Conservation (phyloP, 2,888 invertebrate species). For the Xestia rhomboidea region DNA sequence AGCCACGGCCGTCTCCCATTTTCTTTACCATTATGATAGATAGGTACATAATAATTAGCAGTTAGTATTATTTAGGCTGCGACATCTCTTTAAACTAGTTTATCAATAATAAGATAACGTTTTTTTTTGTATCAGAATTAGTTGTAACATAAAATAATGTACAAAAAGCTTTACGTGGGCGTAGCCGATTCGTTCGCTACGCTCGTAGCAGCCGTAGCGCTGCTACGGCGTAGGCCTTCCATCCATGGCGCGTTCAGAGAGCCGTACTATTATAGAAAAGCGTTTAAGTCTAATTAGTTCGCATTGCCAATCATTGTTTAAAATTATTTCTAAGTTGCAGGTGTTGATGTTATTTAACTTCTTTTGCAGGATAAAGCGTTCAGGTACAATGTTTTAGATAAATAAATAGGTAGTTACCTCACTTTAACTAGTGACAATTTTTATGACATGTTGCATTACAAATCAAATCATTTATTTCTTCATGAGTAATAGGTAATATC, state of each 20-base stretch:
- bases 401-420: not conserved
- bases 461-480: too few species aligned
- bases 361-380: too few species aligned
- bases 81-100: not conserved
- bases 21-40: not conserved
- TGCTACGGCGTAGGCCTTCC: slow-evolving; percentile 18
- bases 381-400: not conserved
- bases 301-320: not conserved
- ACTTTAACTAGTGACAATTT: not conserved
- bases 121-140: not conserved
- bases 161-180: not conserved
- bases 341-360: not conserved
- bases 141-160: not conserved
- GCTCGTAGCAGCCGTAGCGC: slow-evolving; percentile 31
- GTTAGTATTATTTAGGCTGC: not conserved
- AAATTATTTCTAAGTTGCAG: not conserved
- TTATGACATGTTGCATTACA: not conserved
- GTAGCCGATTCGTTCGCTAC: slow-evolving; percentile 11
- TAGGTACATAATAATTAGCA: not conserved
- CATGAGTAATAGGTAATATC: too few species aligned
- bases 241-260: not conserved
- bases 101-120: not conserved
- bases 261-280: not conserved
- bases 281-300: not conserved
- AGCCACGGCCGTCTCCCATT: not conserved